These are phyloP conservation scores for Apodemus speciosus DNA, from an alignment of 2,113 vertebrate genomes.

Conservation along the genomic window DNA sequence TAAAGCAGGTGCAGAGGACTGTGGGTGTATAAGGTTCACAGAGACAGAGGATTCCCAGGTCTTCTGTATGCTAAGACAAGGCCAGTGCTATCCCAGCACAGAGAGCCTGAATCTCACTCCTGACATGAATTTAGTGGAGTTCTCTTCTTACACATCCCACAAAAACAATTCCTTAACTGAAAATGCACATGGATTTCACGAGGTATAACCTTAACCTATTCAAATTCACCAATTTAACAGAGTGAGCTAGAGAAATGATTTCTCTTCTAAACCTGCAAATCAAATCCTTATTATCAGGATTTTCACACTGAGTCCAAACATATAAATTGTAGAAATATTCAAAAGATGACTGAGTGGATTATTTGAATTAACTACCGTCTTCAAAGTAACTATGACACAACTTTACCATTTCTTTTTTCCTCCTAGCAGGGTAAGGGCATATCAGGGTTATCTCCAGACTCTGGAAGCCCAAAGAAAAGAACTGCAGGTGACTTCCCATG, in stretches of 20 bases:
- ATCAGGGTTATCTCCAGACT: slow-evolving; percentile 48
- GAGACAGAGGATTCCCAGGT: neutral
- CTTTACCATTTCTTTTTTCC: slow-evolving; percentile 34
- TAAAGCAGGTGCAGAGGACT: neutral
- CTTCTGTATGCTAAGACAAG: neutral
- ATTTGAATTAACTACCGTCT: slow-evolving; percentile 36
- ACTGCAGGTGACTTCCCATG: slow-evolving; percentile 74
- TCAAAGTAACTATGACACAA: neutral
- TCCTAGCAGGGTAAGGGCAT: slow-evolving; percentile 11
- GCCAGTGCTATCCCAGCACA: neutral
- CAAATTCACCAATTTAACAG: slow-evolving; percentile 32
- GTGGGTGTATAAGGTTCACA: neutral
- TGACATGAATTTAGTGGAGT: neutral
- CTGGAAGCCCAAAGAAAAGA: neutral
- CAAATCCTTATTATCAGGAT: neutral
- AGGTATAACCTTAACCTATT: neutral
- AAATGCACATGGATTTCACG: slow-evolving; percentile 14
- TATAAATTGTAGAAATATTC: neutral
- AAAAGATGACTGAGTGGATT: neutral
- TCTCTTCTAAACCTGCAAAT: slow-evolving; percentile 39
- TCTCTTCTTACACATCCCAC: slow-evolving; percentile 23
- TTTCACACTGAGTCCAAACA: neutral
- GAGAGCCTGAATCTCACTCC: neutral
- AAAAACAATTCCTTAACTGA: slow-evolving; percentile 12
- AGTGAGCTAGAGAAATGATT: slow-evolving; percentile 16